Evolutionary conservation across 2,888 invertebrate species (phyloP).

Genomic region (Dicranocentrus wangi): DNA sequence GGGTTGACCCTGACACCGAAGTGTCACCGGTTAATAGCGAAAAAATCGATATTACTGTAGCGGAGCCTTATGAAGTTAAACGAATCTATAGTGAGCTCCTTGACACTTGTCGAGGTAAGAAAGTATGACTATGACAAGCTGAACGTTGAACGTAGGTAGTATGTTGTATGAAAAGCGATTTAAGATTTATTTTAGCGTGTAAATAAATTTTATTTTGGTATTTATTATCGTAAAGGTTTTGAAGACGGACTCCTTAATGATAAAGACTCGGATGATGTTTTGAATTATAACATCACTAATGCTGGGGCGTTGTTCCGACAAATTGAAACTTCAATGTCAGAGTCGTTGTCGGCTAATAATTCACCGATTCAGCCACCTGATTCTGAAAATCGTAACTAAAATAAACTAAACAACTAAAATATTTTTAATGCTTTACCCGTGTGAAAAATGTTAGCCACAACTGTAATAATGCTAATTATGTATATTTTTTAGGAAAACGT

Average conservation of each 20-base stretch:
- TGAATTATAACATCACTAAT: no score
- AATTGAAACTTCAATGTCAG: no score
- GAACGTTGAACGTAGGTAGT: no score
- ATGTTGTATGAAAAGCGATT: not conserved
- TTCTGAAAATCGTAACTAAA: not conserved
- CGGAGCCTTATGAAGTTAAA: conserved; percentile 22
- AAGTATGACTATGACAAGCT: not conserved
- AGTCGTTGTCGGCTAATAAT: no score
- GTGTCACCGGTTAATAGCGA: not conserved
- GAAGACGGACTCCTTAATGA: no score
- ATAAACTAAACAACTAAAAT: no score
- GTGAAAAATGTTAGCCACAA: not conserved
- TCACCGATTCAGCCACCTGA: not conserved
- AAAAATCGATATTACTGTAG: conserved; percentile 5
- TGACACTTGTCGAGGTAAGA: conserved; percentile 31
- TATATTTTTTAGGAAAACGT: not conserved
- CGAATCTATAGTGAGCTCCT: conserved; percentile 30
- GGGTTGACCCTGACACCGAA: not conserved
- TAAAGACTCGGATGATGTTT: no score
- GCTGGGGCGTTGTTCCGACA: no score
- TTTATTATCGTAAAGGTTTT: not conserved
- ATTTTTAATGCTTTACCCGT: no score
- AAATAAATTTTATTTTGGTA: not conserved
- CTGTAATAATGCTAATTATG: not conserved
- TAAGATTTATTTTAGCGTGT: not conserved